A percentile compares a stretch with the other conserved stretches of the same genome.
Evolutionary conservation across 1,140 invertebrate species (phyloP).

Genomic region (Formica selysi): DNA sequence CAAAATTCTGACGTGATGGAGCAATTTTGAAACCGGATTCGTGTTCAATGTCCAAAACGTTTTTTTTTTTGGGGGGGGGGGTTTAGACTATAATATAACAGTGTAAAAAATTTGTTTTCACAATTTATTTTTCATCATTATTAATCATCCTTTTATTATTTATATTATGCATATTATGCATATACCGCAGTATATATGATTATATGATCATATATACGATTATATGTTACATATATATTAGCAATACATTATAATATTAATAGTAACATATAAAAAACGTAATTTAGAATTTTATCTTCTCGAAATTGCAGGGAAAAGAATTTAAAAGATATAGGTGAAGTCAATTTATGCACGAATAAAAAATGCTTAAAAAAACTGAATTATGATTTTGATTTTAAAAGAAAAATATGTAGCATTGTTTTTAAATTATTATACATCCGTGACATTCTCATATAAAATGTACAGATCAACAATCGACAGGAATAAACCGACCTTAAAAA

Average conservation of each 20-base stretch:
- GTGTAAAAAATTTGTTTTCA: not conserved
- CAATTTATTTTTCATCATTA: not conserved
- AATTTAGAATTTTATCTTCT: not conserved
- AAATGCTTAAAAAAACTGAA: not conserved
- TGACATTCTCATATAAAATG: not conserved
- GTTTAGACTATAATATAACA: not conserved
- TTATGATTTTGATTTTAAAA: not conserved
- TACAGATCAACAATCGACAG: conserved; percentile 2
- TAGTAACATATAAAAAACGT: not conserved
- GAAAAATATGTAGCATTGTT: not conserved
- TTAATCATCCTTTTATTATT: too few species aligned
- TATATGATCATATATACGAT: too few species aligned
- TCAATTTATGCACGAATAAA: not conserved
- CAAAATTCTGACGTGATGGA: too few species aligned
- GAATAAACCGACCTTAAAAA: conserved; percentile 1
- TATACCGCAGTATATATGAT: too few species aligned
- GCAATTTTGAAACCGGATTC: too few species aligned
- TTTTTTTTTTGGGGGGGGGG: too few species aligned
- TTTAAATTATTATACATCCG: not conserved
- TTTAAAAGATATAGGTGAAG: not conserved
- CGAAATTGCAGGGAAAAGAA: not conserved
- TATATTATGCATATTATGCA: too few species aligned
- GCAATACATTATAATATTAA: too few species aligned
- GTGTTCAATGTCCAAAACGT: too few species aligned
- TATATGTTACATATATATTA: too few species aligned